A percentile compares a stretch with the other conserved stretches of the same genome.
phyloP scores from a whole-genome alignment of 2,888 invertebrate genomes.

The Pristionchus maxplancki region DNA sequence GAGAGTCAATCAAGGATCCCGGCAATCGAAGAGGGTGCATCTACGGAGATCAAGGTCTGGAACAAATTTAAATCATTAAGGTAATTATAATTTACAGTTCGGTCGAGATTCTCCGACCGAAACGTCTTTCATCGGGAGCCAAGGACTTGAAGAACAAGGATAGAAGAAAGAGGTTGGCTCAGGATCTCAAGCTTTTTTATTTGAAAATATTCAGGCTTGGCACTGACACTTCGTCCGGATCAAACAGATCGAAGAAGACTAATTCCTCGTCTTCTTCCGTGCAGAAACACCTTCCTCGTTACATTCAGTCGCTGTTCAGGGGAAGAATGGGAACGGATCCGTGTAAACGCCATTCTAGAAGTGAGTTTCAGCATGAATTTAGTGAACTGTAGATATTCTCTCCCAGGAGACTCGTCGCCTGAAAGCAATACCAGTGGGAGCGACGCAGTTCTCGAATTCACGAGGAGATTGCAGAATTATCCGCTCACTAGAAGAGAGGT shows the following conservation, averaged over 20 bases:
- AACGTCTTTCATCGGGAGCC: slow-evolving; percentile 75
- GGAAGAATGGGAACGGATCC: slow-evolving; percentile 77
- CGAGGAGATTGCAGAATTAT: slow-evolving; percentile 75
- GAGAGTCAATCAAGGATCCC: slow-evolving; percentile 72
- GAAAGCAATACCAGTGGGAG: slow-evolving; percentile 75
- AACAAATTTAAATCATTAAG: no score
- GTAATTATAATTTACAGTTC: slow-evolving; percentile 60
- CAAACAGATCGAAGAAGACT: slow-evolving; percentile 76
- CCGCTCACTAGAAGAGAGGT: slow-evolving; percentile 74
- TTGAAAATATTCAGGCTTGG: slow-evolving; percentile 64
- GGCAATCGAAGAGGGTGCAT: slow-evolving; percentile 73
- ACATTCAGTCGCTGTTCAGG: slow-evolving; percentile 76
- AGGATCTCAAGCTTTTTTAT: neutral
- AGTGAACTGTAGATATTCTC: no score
- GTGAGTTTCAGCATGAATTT: no score
- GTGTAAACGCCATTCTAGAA: slow-evolving; percentile 72
- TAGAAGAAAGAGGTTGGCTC: slow-evolving; percentile 68
- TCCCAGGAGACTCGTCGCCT: slow-evolving; percentile 73
- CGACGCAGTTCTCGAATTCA: slow-evolving; percentile 77
- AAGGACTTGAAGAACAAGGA: slow-evolving; percentile 75
- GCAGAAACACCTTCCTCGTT: slow-evolving; percentile 76
- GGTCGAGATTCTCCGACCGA: slow-evolving; percentile 75
- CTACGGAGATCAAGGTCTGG: slow-evolving; percentile 72
- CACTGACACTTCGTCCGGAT: slow-evolving; percentile 76
- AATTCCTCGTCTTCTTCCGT: slow-evolving; percentile 73